These are phyloP conservation scores for Strigamia transsilvanica DNA, from an alignment of 2,888 invertebrate genomes.

Conservation along the genomic window DNA sequence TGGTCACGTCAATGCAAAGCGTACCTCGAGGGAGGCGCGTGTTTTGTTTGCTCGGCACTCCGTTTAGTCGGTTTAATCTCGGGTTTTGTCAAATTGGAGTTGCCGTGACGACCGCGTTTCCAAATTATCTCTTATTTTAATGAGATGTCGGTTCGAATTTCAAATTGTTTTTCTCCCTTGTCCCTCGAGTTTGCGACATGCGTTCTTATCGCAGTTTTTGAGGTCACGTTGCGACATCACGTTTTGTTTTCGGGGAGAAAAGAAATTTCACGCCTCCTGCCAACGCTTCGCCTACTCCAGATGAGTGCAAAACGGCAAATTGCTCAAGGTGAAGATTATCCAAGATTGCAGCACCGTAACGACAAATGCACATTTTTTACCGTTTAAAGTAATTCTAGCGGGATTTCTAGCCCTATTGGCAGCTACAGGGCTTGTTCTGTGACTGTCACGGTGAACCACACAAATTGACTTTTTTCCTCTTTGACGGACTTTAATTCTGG, in stretches of 20 bases:
- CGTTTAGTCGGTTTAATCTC: constrained; percentile 6
- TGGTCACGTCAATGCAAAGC: neutral
- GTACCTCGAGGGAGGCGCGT: neutral
- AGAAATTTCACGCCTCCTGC: neutral
- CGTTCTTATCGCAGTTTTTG: neutral
- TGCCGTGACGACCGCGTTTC: neutral
- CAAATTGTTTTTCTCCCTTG: neutral
- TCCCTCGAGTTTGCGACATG: neutral
- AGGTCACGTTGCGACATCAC: neutral
- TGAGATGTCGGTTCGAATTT: constrained; percentile 12
- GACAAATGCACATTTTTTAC: too few species aligned
- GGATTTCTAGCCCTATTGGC: too few species aligned
- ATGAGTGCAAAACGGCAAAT: too few species aligned
- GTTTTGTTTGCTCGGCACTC: constrained; percentile 13
- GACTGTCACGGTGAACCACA: too few species aligned
- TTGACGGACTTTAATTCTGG: too few species aligned
- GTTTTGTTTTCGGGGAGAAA: neutral
- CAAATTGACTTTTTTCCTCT: too few species aligned
- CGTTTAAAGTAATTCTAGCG: too few species aligned
- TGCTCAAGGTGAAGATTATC: too few species aligned
- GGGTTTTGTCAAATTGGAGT: neutral
- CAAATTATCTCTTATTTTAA: constrained; percentile 3
- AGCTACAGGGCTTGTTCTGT: too few species aligned
- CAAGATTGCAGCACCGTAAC: too few species aligned
- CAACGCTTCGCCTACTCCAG: too few species aligned